Base-by-base conservation (phyloP, 2,888 invertebrate species). In the Spodoptera littoralis region DNA sequence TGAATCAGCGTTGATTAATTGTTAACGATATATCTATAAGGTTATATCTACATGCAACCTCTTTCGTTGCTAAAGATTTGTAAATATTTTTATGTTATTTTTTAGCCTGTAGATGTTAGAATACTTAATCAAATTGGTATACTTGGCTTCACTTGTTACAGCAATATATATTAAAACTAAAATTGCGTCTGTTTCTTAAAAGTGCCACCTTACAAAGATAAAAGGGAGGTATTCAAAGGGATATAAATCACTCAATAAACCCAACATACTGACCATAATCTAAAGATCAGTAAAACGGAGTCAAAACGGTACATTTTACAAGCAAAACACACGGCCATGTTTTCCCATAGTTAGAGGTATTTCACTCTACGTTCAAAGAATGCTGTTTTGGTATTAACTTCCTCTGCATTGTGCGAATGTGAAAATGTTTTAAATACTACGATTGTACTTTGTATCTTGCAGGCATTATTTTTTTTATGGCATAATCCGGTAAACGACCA, bases 331-430 rank as follows among this genome's bases (percentile, higher is more conserved):
- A 27, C 58, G 46, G 56, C 74, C 74, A 73, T 80, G 46, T 83
- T 85, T 87, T 87, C 85, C 84, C 86, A 84, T 82, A 81, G 78
- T 85, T 84, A 85, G 60, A 71, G 53, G 69, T 59, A 62, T 54
- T 53, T 36, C 63, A 64, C 65, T 53, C 48, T 27, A 27, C 57
- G 60, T 66, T 69, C 46, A 75, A 77, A 77, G 75, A 79, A 82
- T 82, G 71, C 75, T 81, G 84, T 81, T 84, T 80, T 77, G 66
- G 65, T 77, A 77, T 80, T 73, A 65, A 80, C 79, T 82, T 85
- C 83, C 84, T 65, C 68, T 63, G 68, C 50, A 63, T 61, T 79
- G 76, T 81, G 68, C 67, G 68, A 70, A 72, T 76, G 73, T 63
- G 65, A 70, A 77, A 64, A 63, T 58, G 46, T 42, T 36, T 48